Percentiles rank a stretch among this genome's conserved stretches.
Conservation (phyloP, 1,140 invertebrate species). For the Cataglyphis hispanica region DNA sequence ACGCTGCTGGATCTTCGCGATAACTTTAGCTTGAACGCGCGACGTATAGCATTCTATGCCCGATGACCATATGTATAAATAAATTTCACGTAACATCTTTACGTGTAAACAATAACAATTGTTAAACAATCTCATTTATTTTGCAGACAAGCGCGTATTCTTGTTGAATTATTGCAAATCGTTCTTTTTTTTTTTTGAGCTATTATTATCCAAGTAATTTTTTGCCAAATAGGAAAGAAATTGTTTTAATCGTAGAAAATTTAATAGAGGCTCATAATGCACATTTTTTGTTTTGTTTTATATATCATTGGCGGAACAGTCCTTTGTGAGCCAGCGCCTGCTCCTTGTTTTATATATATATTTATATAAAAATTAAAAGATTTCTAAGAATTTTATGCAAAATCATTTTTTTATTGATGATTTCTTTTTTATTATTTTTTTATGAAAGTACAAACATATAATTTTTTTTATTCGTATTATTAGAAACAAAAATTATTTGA, state of each 20-base stretch:
- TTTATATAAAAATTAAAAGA: no score
- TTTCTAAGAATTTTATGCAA: not conserved
- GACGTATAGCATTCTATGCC: not conserved
- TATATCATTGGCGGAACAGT: no score
- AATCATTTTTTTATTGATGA: not conserved
- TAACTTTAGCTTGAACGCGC: constrained; percentile 40
- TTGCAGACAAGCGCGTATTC: not conserved
- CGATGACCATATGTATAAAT: not conserved
- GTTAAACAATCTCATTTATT: not conserved
- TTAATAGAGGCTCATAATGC: not conserved
- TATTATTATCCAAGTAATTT: not conserved
- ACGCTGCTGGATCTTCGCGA: constrained; percentile 21
- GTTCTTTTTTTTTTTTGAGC: not conserved
- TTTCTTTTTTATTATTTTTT: not conserved
- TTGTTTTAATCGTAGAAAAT: not conserved
- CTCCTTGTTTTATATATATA: no score
- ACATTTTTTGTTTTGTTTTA: no score
- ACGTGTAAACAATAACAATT: not conserved
- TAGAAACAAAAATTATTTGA: not conserved
- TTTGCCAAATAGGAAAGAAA: not conserved
- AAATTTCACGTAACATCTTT: not conserved
- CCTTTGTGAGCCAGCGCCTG: no score
- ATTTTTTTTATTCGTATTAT: not conserved
- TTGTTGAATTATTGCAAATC: not conserved
- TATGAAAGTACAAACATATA: not conserved